These are phyloP conservation scores for Irena cyanogastra DNA, from an alignment of 2,113 vertebrate species.

Conservation along the genomic window DNA sequence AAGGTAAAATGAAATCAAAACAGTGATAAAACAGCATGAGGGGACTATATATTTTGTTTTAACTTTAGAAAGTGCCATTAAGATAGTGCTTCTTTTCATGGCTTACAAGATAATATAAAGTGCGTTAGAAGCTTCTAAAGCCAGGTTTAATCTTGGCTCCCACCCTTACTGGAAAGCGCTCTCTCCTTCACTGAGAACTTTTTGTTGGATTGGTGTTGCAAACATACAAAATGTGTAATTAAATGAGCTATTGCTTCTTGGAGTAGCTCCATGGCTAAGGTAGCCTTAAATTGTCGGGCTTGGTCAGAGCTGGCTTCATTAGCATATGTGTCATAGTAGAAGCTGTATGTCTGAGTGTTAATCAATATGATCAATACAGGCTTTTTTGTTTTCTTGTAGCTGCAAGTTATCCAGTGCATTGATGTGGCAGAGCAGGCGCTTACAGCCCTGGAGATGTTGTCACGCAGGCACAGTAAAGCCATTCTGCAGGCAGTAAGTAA, in stretches of 20 bases:
- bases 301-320: not conserved
- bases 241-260: not conserved
- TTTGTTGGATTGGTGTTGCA: not conserved
- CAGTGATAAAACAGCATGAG: not conserved
- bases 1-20: conserved; percentile 77
- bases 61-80: not conserved
- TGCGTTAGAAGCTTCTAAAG: not conserved
- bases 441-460: conserved; percentile 97
- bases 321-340: not conserved
- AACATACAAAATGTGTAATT: not conserved
- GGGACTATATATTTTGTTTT: not conserved
- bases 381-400: conserved; percentile 72
- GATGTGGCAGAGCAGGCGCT: conserved; percentile 98
- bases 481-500: conserved; percentile 94
- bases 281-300: not conserved
- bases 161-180: not conserved
- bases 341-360: not conserved
- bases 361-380: not conserved
- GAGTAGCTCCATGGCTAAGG: not conserved
- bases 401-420: conserved; percentile 99
- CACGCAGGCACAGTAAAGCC: conserved; percentile 97
- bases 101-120: not conserved
- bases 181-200: not conserved
- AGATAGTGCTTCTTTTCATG: not conserved
- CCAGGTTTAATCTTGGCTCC: not conserved